Percentiles rank a stretch among this genome's conserved stretches.
Conservation (phyloP, 2,113 vertebrate genomes). For the Neodontobutis hainanensis region DNA sequence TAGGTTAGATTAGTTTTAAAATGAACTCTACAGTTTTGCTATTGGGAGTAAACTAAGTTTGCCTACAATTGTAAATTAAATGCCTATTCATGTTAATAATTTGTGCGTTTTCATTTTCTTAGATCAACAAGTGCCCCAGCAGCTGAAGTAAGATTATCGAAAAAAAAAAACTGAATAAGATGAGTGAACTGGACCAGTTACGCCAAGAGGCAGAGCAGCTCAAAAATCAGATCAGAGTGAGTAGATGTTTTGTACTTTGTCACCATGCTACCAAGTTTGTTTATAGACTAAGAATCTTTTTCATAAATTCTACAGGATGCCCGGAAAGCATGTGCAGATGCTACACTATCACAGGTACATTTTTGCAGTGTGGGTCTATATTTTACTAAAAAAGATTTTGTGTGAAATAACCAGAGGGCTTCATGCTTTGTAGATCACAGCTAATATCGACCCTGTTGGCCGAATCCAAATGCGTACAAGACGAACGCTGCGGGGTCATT, state of each 20-base stretch:
- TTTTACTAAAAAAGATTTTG: not conserved
- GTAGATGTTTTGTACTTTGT: constrained; percentile 54
- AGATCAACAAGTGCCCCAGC: constrained; percentile 86
- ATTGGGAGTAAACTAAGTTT: too few species aligned
- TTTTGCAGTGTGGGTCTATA: not conserved
- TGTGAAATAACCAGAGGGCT: constrained; percentile 6
- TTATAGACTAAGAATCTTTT: not conserved
- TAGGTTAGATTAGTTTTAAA: too few species aligned
- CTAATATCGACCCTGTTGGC: constrained; percentile 96
- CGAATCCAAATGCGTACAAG: constrained; percentile 99
- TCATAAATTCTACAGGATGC: constrained; percentile 73
- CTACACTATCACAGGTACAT: constrained; percentile 95
- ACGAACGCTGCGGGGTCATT: constrained; percentile 94
- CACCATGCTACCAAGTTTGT: not conserved
- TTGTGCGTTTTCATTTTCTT: constrained; percentile 16
- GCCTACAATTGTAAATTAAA: too few species aligned
- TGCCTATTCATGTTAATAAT: constrained; percentile 2
- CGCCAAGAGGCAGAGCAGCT: constrained; percentile 99
- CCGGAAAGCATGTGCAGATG: constrained; percentile 89
- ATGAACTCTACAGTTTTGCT: too few species aligned
- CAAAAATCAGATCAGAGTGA: constrained; percentile 98
- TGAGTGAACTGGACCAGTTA: constrained; percentile 99
- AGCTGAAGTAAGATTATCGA: constrained; percentile 82
- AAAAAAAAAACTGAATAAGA: constrained; percentile 84
- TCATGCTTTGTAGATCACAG: constrained; percentile 87